Base-by-base conservation (phyloP, 2,797 vertebrate species). In the Menidia menidia region DNA sequence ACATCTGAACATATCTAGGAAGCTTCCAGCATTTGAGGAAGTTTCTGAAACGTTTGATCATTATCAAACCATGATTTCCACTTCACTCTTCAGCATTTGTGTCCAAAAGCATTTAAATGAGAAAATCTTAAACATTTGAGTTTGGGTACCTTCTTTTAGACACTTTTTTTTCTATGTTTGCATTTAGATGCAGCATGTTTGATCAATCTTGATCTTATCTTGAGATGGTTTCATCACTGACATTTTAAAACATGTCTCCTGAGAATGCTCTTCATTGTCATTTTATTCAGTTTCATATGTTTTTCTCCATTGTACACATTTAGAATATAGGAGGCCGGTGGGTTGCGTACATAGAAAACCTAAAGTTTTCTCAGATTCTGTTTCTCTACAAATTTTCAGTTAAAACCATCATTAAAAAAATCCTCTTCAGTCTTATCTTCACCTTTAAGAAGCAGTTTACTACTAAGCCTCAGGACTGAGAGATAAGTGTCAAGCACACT, bases 11-110 rank as follows among this genome's bases (percentile, higher is more conserved):
- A 54, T 44, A 16, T 44, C 2, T 25, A 64, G 41, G 7, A 69
- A 67, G 47, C 39, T 18, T 67, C 39, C n/a, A 14, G 68, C 66
- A 81, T 81, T 81, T 53, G 60, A 81, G 71, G 64, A 81, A 72
- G n/a, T 59, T 68, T 65, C 54, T 71, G 41, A 75, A 77, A 72
- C 43, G 54, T 31, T 48, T 12, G 64, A 60, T 64, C 43, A 33
- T 31, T 33, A 30, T 64, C 10, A 48, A 54, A 71, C n/a, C 44
- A 2, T 18, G 18, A 19, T 19, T 47, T 41, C 9, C 39, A 32
- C 47, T 39, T 48, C 25, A 58, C 5, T 70, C 52, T 54, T 44
- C 44, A 41, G 42, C 14, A 51, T n/a, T 42, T 31, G 30, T 7
- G 4, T 6, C 52, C 53, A 10, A 50, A 51, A 47, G 32, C 16